Base-by-base conservation (phyloP, 2,888 invertebrate species). In the Drosophila buzzatii region DNA sequence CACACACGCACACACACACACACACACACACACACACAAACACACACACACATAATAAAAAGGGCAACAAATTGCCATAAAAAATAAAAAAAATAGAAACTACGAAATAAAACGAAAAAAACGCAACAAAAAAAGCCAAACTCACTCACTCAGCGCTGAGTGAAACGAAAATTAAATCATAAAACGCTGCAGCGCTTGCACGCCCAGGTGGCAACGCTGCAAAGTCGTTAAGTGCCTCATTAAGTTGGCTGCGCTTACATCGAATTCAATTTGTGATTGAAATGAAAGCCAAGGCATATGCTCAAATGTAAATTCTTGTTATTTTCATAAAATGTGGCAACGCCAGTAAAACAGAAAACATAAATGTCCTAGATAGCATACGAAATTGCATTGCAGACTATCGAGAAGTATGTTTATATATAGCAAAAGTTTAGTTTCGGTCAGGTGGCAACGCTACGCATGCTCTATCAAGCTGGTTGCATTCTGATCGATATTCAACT, bases 31-130 rank as follows among this genome's bases (percentile, higher is more conserved):
- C 31, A 69, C 57, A 73, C 55, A n/a, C 55, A 31, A 7, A 45
- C 14, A 44, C 6, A 42, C 18, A 12, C 7, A 18, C 14, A 23
- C 16, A 16, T n/a, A n/a, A n/a, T n/a, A 73, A 74, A 74, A 76
- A 63, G 68, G 79, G 75, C 75, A 79, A 57, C 75, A 74, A 76
- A 76, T 74, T 79, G 80, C 69, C 80, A 74, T 74, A 52, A 47
- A 73, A 75, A 76, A 20, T 18, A 14, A 52, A 73, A 75, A 76
- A 20, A 31, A 14, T n/a, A 51, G 33, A 49, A 49, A 49, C 49
- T 18, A 31, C 18, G 31, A 33, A 31, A 49, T 49, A n/a, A 47
- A 49, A 31, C 49, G 27, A 49, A n/a, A 31, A 31, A 63, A 27
- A 5, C 27, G 58, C 20, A 31, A 52, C 52, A 14, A 37, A 35